These are phyloP conservation scores for Gambusia holbrooki DNA, from an alignment of 2,113 vertebrate genomes.

Conservation along the genomic window DNA sequence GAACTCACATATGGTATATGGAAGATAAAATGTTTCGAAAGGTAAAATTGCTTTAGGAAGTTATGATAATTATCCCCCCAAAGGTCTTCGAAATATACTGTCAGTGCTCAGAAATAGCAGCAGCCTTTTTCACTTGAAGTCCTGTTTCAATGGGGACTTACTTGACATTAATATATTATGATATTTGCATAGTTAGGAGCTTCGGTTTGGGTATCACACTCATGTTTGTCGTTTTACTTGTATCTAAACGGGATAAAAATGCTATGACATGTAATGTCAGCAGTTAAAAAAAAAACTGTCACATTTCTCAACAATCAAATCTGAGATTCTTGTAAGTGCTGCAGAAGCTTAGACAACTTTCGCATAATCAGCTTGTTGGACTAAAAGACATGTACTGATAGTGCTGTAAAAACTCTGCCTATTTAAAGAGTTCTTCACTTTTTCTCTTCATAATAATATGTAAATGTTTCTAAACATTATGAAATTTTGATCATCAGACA, in stretches of 20 bases:
- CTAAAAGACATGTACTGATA: neutral
- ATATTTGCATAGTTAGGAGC: neutral
- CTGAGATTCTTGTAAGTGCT: no score
- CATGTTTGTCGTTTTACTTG: neutral
- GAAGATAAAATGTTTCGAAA: constrained; percentile 22
- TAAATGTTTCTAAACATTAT: neutral
- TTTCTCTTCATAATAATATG: neutral
- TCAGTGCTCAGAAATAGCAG: constrained; percentile 21
- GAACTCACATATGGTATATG: constrained; percentile 2
- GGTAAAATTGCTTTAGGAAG: constrained; percentile 17
- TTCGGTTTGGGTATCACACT: neutral
- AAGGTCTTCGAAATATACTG: neutral
- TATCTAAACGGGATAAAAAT: neutral
- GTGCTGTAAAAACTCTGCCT: no score
- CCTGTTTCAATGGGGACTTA: constrained; percentile 1
- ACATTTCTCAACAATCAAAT: no score
- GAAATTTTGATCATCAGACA: neutral
- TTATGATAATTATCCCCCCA: constrained; percentile 28
- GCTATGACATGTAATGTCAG: neutral
- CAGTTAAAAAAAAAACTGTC: no score
- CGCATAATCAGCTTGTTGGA: no score
- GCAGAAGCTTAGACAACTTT: no score
- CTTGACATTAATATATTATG: neutral
- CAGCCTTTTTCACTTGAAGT: neutral
- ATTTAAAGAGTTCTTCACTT: neutral